Conservation (phyloP, 1,140 invertebrate genomes). For the Drosophila littoralis region DNA sequence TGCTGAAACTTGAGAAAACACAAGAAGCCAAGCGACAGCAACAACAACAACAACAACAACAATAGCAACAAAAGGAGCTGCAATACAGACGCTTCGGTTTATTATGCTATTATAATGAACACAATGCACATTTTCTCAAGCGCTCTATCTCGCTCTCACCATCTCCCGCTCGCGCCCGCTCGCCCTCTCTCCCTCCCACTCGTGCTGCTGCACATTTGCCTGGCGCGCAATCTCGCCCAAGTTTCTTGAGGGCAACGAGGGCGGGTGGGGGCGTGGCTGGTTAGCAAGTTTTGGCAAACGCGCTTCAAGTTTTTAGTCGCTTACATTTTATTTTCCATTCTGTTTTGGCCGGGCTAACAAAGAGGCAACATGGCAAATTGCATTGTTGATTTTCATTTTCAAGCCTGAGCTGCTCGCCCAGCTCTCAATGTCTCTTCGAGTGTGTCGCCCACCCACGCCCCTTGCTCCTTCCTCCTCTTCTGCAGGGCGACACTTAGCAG, state of each 20-base stretch:
- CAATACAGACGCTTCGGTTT: constrained; percentile 57
- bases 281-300: constrained; percentile 58
- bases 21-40: constrained; percentile 25
- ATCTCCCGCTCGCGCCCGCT: neutral
- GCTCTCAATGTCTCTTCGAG: constrained; percentile 32
- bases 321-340: constrained; percentile 39
- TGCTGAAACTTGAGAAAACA: constrained; percentile 33
- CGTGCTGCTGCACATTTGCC: constrained; percentile 64
- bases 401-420: constrained; percentile 61
- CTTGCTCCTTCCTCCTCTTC: neutral
- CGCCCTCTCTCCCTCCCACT: neutral
- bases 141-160: neutral
- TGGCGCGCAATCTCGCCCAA: constrained; percentile 66
- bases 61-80: constrained; percentile 9
- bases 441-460: constrained; percentile 3
- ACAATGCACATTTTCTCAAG: constrained; percentile 70
- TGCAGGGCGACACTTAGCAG: constrained; percentile 62
- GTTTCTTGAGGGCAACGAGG: constrained; percentile 32
- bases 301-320: constrained; percentile 65
- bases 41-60: constrained; percentile 26
- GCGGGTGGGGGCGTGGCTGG: constrained; percentile 25
- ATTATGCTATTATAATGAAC: constrained; percentile 82
- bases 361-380: constrained; percentile 74
- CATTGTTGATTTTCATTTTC: constrained; percentile 83
- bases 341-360: constrained; percentile 41